Percentiles rank a stretch among this genome's conserved stretches.
Evolutionary conservation across 2,888 invertebrate species (phyloP).

Genomic region (Teinopalpus imperialis): DNA sequence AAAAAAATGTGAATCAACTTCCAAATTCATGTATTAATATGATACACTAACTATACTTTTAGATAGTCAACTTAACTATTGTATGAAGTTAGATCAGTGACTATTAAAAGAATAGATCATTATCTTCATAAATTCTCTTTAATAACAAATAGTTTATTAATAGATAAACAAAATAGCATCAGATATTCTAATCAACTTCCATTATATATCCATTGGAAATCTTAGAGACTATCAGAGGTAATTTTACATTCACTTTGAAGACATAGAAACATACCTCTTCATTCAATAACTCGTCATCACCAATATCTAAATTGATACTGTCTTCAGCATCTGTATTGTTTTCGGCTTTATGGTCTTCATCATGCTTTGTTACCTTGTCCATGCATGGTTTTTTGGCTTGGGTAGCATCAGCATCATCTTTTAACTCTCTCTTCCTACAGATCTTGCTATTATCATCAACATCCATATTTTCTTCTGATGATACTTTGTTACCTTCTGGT

Average conservation of each 20-base stretch:
- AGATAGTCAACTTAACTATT: slow-evolving; percentile 23
- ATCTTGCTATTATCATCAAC: slow-evolving; percentile 54
- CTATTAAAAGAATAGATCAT: slow-evolving; percentile 49
- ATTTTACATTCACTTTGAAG: slow-evolving; percentile 66
- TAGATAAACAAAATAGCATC: slow-evolving; percentile 26
- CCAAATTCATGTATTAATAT: background rate
- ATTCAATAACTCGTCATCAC: slow-evolving; percentile 90
- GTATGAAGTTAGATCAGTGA: slow-evolving; percentile 45
- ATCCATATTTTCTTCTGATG: slow-evolving; percentile 53
- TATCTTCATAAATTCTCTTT: no score
- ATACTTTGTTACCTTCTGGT: slow-evolving; percentile 29
- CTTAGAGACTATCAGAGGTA: slow-evolving; percentile 49
- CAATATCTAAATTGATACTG: slow-evolving; percentile 90
- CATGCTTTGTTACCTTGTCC: slow-evolving; percentile 54
- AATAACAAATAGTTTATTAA: slow-evolving; percentile 37
- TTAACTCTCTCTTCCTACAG: slow-evolving; percentile 62
- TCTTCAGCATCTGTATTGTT: slow-evolving; percentile 88
- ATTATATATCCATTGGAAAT: slow-evolving; percentile 59
- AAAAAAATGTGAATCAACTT: background rate
- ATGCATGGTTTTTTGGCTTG: slow-evolving; percentile 64
- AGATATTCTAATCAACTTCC: slow-evolving; percentile 61
- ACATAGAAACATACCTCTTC: slow-evolving; percentile 86
- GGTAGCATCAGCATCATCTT: slow-evolving; percentile 57
- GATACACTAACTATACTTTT: slow-evolving; percentile 13
- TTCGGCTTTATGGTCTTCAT: slow-evolving; percentile 68